Percentiles rank a stretch among this genome's conserved stretches.
Conservation (phyloP, 2,888 invertebrate genomes). For the Dioctria rufipes region DNA sequence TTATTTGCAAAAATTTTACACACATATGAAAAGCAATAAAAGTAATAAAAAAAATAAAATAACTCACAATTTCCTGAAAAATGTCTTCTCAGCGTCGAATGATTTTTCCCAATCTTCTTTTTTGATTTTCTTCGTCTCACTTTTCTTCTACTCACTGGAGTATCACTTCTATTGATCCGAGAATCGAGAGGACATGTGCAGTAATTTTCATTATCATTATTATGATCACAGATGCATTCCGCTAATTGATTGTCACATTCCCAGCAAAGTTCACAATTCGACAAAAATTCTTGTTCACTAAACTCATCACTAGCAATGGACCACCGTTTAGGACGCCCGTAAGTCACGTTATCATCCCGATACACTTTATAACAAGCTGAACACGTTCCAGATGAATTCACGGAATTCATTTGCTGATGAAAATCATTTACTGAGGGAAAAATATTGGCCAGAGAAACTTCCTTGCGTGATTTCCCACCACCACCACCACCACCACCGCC, state of each 20-base stretch:
- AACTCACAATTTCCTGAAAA: conserved; percentile 61
- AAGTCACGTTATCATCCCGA: conserved; percentile 35
- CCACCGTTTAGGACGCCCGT: conserved; percentile 58
- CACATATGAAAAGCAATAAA: conserved; percentile 63
- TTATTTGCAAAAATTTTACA: no score
- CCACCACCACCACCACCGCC: neutral
- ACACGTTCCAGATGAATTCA: conserved; percentile 59
- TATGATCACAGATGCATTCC: conserved; percentile 60
- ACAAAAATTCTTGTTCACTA: conserved; percentile 63
- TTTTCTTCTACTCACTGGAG: conserved; percentile 59
- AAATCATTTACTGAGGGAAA: conserved; percentile 61
- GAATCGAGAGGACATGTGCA: conserved; percentile 51
- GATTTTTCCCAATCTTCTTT: conserved; percentile 62
- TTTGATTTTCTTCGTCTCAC: conserved; percentile 62
- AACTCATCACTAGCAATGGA: conserved; percentile 63
- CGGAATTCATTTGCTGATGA: conserved; percentile 40
- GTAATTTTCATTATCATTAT: conserved; percentile 49
- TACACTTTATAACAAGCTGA: conserved; percentile 59
- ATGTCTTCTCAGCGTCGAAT: conserved; percentile 62
- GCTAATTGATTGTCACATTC: conserved; percentile 63
- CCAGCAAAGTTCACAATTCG: conserved; percentile 63
- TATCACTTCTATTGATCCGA: conserved; percentile 7
- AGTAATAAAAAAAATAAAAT: conserved; percentile 19
- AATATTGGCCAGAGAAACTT: conserved; percentile 61
- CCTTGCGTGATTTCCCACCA: conserved; percentile 54